phyloP scores from a whole-genome alignment of 2,797 vertebrate species.

The Pantherophis alleghaniensis region DNA sequence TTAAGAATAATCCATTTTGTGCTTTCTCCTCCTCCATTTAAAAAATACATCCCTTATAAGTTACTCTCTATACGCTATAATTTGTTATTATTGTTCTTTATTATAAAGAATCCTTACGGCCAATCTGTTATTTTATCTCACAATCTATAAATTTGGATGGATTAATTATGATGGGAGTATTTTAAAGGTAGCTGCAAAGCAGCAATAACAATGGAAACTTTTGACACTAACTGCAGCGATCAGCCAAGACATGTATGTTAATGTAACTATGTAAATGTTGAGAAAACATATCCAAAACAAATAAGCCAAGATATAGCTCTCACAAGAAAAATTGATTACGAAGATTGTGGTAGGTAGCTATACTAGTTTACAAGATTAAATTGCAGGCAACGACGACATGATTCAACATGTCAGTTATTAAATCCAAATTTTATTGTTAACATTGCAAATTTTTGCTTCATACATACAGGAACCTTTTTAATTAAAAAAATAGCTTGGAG shows the following conservation, averaged over 20 bases:
- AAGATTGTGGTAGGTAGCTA: conserved; percentile 24
- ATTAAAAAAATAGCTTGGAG: conserved; percentile 32
- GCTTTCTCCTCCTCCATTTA: neutral
- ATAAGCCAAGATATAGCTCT: conserved; percentile 5
- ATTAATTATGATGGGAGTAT: neutral
- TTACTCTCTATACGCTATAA: neutral
- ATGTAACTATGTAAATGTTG: conserved; percentile 38
- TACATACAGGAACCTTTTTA: conserved; percentile 17
- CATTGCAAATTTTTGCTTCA: conserved; percentile 18
- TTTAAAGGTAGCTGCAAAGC: neutral
- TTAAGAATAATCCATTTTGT: neutral
- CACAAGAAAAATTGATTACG: conserved; percentile 22
- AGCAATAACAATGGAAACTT: neutral
- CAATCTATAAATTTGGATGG: neutral
- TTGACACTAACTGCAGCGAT: neutral
- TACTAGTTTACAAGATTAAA: conserved; percentile 29
- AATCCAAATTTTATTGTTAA: conserved; percentile 38
- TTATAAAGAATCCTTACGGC: neutral
- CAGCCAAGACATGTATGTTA: neutral
- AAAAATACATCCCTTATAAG: neutral
- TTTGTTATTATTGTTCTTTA: neutral
- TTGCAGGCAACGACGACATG: conserved; percentile 9
- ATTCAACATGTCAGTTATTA: conserved; percentile 8
- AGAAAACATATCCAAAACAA: conserved; percentile 7
- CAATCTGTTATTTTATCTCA: neutral